Conservation (phyloP, 1,140 invertebrate genomes). For the Neodiprion fabricii region DNA sequence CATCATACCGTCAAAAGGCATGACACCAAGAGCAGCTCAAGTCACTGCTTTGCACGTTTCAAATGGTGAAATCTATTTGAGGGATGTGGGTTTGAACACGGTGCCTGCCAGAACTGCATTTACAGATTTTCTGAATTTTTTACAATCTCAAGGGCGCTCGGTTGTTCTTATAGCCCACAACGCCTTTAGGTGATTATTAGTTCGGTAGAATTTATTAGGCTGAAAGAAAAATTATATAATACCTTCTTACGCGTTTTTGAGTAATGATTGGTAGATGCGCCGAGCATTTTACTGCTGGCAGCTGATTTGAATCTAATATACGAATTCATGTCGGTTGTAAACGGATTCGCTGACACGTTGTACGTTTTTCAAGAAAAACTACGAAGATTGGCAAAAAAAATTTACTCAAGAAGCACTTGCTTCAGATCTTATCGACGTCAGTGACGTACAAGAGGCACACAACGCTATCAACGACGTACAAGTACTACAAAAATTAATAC, state of each 20-base stretch:
- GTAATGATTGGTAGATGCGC: constrained; percentile 12
- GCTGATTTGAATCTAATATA: constrained; percentile 2
- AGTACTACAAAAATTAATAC: neutral
- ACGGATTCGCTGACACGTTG: constrained; percentile 18
- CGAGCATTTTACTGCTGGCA: constrained; percentile 3
- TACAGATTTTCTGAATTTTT: constrained; percentile 9
- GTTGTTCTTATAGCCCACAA: constrained; percentile 20
- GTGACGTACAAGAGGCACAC: neutral
- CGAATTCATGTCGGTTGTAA: neutral
- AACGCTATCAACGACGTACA: neutral
- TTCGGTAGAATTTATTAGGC: neutral
- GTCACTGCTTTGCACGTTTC: constrained; percentile 20
- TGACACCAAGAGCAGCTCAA: constrained; percentile 16
- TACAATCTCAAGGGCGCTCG: neutral
- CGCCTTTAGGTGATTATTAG: constrained; percentile 12
- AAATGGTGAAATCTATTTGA: constrained; percentile 19
- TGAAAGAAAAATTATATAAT: neutral
- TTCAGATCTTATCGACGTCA: constrained; percentile 8
- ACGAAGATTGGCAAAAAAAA: constrained; percentile 12
- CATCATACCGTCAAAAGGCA: constrained; percentile 15
- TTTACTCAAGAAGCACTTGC: constrained; percentile 20
- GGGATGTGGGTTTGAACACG: constrained; percentile 12
- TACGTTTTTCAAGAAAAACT: constrained; percentile 19
- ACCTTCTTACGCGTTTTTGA: neutral
- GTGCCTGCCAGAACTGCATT: constrained; percentile 15